Percentiles rank a stretch among this genome's conserved stretches.
Conservation (phyloP, 2,113 vertebrate genomes). For the Dicentrarchus labrax region DNA sequence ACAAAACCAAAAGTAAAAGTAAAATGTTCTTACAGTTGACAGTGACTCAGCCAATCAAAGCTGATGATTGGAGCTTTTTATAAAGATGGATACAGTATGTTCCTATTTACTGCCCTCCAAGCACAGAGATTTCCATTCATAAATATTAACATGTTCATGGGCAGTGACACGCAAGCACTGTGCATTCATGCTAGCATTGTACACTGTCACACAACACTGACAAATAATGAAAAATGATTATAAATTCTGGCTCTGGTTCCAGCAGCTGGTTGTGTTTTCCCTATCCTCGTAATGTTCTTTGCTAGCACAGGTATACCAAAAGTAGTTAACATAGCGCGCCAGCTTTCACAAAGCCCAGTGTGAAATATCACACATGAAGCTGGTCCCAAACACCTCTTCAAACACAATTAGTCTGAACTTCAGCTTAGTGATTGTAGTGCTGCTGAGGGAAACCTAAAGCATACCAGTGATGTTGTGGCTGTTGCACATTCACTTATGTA, state of each 20-base stretch:
- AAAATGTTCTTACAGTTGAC: too few relatives aligned
- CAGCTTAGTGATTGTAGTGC: not conserved
- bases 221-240: not conserved
- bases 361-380: slow-evolving; percentile 70
- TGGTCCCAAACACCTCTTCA: slow-evolving; percentile 41
- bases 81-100: not conserved
- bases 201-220: not conserved
- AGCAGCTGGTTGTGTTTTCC: not conserved
- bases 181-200: not conserved
- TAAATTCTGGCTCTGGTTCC: not conserved
- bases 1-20: too few relatives aligned
- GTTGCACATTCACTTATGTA: slow-evolving; percentile 1
- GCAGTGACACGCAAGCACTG: not conserved
- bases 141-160: not conserved
- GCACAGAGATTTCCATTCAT: slow-evolving; percentile 30
- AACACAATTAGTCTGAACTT: slow-evolving; percentile 30
- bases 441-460: not conserved
- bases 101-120: not conserved
- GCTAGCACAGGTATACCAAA: slow-evolving; percentile 27
- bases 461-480: slow-evolving; percentile 5
- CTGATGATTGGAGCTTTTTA: slow-evolving; percentile 2
- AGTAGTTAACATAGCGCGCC: slow-evolving; percentile 16
- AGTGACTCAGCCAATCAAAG: not conserved
- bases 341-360: slow-evolving; percentile 54
- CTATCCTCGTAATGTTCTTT: not conserved